Conservation (phyloP, 2,888 invertebrate genomes). For the Ariolimax columbianus region DNA sequence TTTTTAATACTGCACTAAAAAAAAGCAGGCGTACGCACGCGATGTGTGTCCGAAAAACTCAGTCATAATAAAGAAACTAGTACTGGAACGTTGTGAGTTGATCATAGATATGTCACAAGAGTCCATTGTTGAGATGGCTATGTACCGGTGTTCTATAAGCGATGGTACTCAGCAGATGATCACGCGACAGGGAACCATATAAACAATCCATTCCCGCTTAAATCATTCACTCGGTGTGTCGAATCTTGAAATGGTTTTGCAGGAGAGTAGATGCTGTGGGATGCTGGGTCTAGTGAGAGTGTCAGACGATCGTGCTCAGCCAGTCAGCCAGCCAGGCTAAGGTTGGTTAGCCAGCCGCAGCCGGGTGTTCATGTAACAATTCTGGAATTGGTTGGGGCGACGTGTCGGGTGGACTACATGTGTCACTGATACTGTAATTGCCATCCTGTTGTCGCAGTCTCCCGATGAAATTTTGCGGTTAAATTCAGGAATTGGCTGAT, state of each 20-base stretch:
- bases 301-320: not conserved
- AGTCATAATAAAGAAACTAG: too few relatives aligned
- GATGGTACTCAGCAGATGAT: not conserved
- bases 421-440: not conserved
- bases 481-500: too few relatives aligned
- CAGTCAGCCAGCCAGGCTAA: too few relatives aligned
- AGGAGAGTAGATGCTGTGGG: not conserved
- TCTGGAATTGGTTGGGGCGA: not conserved
- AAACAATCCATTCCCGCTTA: not conserved
- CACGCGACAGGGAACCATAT: not conserved
- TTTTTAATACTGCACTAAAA: too few relatives aligned
- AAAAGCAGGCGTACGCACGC: too few relatives aligned
- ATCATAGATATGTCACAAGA: too few relatives aligned
- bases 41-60: too few relatives aligned
- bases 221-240: not conserved
- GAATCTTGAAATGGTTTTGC: not conserved
- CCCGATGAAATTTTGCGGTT: too few relatives aligned
- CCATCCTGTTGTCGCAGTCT: not conserved
- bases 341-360: not conserved
- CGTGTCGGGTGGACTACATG: not conserved
- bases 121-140: not conserved
- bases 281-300: not conserved
- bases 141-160: not conserved
- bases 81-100: too few relatives aligned
- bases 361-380: not conserved